Evolutionary conservation across 2,797 vertebrate species (phyloP).

Genomic region (Siniperca obscura): DNA sequence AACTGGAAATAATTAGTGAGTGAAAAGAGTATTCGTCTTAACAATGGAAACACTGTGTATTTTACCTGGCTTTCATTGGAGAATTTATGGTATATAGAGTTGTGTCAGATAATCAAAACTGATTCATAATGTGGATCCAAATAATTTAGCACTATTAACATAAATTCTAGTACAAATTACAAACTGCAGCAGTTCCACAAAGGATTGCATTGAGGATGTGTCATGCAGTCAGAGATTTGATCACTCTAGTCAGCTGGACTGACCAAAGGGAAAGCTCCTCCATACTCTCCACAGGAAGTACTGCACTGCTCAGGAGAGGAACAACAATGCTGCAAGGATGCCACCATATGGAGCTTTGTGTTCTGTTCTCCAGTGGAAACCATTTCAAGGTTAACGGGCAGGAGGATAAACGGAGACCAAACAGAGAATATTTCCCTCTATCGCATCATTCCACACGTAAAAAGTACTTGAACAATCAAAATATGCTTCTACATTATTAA

Average conservation of each 20-base stretch:
- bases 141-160: neutral
- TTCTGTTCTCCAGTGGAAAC: neutral
- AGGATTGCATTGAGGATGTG: neutral
- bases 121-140: neutral
- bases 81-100: constrained; percentile 1
- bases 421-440: constrained; percentile 14
- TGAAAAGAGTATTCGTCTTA: neutral
- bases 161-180: neutral
- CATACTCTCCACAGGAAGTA: neutral
- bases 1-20: no score
- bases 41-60: neutral
- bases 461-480: constrained; percentile 31
- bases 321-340: constrained; percentile 1
- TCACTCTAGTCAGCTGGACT: neutral
- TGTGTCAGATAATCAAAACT: neutral
- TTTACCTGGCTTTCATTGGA: neutral
- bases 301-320: neutral
- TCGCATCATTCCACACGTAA: constrained; percentile 42
- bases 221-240: neutral
- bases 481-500: constrained; percentile 5
- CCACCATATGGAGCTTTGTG: constrained; percentile 11
- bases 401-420: constrained; percentile 14
- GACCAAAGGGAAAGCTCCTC: constrained; percentile 22
- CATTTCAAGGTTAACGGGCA: neutral
- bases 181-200: no score